These are phyloP conservation scores for Dermolepida albohirtum DNA, from an alignment of 2,888 invertebrate species.

Conservation along the genomic window DNA sequence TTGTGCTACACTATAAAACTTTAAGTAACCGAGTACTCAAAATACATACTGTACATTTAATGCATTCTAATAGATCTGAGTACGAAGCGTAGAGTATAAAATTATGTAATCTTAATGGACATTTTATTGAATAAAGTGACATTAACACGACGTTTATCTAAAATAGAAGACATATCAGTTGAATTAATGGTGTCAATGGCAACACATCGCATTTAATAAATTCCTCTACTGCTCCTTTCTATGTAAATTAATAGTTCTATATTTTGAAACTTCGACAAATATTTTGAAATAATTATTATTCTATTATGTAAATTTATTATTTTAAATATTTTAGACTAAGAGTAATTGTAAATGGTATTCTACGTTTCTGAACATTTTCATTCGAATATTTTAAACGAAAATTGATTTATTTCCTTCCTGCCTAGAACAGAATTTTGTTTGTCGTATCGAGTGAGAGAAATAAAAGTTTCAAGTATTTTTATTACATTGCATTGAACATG, in stretches of 20 bases:
- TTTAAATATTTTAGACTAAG: too few species aligned
- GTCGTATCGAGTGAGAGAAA: slow-evolving; percentile 21
- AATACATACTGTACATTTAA: slow-evolving; percentile 16
- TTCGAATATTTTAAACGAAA: background rate
- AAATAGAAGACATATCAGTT: slow-evolving; percentile 28
- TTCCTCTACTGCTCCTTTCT: slow-evolving; percentile 8
- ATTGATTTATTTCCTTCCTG: background rate
- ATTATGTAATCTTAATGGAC: slow-evolving; percentile 46
- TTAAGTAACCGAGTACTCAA: slow-evolving; percentile 2
- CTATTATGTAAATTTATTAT: background rate
- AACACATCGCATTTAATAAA: slow-evolving; percentile 12
- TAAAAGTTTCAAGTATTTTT: slow-evolving; percentile 29
- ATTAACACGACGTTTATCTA: slow-evolving; percentile 23
- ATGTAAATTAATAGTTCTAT: background rate
- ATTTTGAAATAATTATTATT: slow-evolving; percentile 6
- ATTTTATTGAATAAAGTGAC: slow-evolving; percentile 43
- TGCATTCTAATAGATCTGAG: slow-evolving; percentile 15
- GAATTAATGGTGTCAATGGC: slow-evolving; percentile 16
- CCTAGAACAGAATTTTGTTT: background rate
- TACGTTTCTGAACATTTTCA: background rate
- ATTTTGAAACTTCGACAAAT: background rate
- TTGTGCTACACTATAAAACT: slow-evolving; percentile 13
- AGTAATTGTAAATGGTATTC: background rate
- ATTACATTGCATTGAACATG: slow-evolving; percentile 34
- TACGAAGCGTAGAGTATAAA: slow-evolving; percentile 38